phyloP scores from a whole-genome alignment of 2,797 vertebrate genomes.

The Chiloscyllium punctatum region DNA sequence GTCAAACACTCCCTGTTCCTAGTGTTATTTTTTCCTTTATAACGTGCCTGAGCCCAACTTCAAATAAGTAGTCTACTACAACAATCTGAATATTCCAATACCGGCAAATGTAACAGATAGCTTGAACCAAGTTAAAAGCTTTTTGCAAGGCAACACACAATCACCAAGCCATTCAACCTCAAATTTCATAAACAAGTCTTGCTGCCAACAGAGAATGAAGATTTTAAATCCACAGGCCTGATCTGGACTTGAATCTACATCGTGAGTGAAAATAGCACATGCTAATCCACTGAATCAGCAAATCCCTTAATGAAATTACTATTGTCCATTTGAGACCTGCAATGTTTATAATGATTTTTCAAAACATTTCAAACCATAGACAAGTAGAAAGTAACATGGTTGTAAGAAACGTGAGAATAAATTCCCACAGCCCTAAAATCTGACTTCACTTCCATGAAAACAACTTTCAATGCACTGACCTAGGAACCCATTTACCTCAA shows the following conservation, averaged over 20 bases:
- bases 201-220: neutral
- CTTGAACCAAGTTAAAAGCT: neutral
- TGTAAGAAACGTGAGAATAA: neutral
- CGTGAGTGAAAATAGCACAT: neutral
- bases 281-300: neutral
- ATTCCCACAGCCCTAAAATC: too few relatives aligned
- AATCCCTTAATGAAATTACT: too few relatives aligned
- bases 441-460: neutral
- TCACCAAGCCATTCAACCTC: neutral
- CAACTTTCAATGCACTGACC: neutral
- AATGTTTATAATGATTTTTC: neutral
- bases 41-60: neutral
- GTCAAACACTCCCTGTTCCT: neutral
- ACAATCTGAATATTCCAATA: neutral
- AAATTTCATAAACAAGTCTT: neutral
- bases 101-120: neutral
- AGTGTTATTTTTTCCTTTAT: neutral
- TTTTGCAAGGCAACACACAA: neutral
- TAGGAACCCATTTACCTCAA: neutral
- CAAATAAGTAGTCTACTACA: neutral
- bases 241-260: neutral
- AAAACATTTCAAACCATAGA: neutral
- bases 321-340: neutral
- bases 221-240: neutral
- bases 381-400: neutral